Base-by-base conservation (phyloP, 1,140 invertebrate species). In the Calephelis virginiensis region DNA sequence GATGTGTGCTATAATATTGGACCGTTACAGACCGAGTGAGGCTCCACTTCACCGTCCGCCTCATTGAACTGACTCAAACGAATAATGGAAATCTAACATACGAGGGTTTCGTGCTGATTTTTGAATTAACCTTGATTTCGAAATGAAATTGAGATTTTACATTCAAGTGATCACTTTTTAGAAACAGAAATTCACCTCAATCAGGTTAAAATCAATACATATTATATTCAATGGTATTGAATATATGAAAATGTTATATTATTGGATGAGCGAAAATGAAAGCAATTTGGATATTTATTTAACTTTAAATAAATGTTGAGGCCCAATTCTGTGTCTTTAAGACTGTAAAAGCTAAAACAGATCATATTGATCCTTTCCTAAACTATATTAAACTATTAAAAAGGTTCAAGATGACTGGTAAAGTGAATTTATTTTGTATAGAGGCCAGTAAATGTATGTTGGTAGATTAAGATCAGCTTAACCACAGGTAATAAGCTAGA, bases 1-100 rank as follows among this genome's bases (percentile, higher is more conserved):
- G 77, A 96, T 98, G 72, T 98, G 97, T 91, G 95, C 96, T 46
- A 94, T 96, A 66, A 97, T 98, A 71, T 88, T 98, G 65, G 85
- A 85, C 40, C 77, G 89, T 53, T 89, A 87, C 79, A 77, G 83
- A 46, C 88, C 88, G 5, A 87, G 84, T 76, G 89, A 91, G 61
- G 79, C 84, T n/a, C 76, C 70, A 12, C 64, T 80, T 49, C 74
- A 70, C 56, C 74, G 76, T 37, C 72, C 75, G 8, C 53, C 66
- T 17, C 75, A 76, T 61, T 76, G 72, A 76, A 47, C 43, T 38
- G 13, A 43, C 13, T 14, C 14, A n/a, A 49, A 6, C 12, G 9
- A 50, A 5, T 45, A 53, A 53, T 45, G 53, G 63, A 64, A 28
- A 40, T 28, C 45, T 43, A 56, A 50, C 43, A 14, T 53, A 43